These are phyloP conservation scores for Dinomys branickii DNA, from an alignment of 2,113 vertebrate species.

Conservation along the genomic window DNA sequence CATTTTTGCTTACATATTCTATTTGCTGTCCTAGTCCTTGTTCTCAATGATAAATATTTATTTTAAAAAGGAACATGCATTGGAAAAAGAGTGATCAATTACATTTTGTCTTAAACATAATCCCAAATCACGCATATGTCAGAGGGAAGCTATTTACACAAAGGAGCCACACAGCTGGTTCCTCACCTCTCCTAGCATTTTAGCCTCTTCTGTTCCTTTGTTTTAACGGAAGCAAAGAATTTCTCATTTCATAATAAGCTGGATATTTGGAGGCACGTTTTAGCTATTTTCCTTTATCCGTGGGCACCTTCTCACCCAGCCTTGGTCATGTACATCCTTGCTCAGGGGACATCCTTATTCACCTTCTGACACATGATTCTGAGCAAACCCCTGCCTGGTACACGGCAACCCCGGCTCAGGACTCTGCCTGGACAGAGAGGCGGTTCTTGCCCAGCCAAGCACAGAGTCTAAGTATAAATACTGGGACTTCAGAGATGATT, in stretches of 20 bases:
- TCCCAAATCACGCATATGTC: not conserved
- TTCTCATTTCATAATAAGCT: not conserved
- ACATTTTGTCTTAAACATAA: not conserved
- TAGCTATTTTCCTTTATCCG: not conserved
- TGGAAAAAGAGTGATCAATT: not conserved
- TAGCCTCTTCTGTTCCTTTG: not conserved
- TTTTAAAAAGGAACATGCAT: not conserved
- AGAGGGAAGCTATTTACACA: not conserved
- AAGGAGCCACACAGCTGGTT: not conserved
- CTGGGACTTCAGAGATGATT: accelerated
- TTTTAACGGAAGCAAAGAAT: not conserved
- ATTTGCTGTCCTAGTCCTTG: not conserved
- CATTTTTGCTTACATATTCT: not conserved
- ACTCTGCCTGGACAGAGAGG: accelerated
- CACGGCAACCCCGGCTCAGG: accelerated
- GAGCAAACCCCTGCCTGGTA: accelerated
- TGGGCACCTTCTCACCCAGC: not conserved
- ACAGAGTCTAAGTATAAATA: accelerated
- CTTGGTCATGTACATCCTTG: not conserved
- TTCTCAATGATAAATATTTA: not conserved
- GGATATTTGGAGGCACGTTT: not conserved
- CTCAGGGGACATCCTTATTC: too few species aligned
- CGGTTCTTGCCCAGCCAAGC: accelerated
- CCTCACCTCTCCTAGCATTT: accelerated
- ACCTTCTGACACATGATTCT: accelerated